Conservation (phyloP, 1,140 invertebrate genomes). For the Melanaphis sacchari region DNA sequence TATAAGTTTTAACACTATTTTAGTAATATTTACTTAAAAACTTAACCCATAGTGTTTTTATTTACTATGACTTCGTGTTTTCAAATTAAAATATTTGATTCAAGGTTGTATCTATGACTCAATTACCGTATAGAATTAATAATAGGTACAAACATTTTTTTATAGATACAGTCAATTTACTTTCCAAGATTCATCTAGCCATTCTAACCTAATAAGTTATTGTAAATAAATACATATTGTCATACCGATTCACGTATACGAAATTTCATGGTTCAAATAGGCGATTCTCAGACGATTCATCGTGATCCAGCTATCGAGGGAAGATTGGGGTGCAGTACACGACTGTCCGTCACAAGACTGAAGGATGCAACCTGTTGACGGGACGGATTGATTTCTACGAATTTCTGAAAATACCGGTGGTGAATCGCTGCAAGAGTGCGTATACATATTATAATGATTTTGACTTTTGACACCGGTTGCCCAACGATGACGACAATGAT, state of each 20-base stretch:
- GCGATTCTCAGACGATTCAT: not conserved
- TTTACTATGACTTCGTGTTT: not conserved
- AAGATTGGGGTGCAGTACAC: too few species aligned
- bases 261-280: not conserved
- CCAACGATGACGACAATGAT: not conserved
- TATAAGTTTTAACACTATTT: too few species aligned
- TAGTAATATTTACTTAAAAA: too few species aligned
- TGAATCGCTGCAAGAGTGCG: not conserved
- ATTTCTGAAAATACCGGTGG: not conserved
- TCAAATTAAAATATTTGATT: not conserved
- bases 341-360: not conserved
- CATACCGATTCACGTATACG: not conserved
- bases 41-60: not conserved
- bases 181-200: too few species aligned
- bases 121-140: too few species aligned
- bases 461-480: conserved; percentile 50
- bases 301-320: not conserved
- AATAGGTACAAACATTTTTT: too few species aligned
- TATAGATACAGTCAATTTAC: too few species aligned
- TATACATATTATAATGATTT: not conserved
- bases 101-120: too few species aligned
- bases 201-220: too few species aligned
- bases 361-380: not conserved
- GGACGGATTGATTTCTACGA: not conserved
- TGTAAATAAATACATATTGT: not conserved